A percentile compares a stretch with the other conserved stretches of the same genome.
These are phyloP conservation scores for Callimorpha dominula DNA, from an alignment of 2,888 invertebrate species.

Conservation along the genomic window DNA sequence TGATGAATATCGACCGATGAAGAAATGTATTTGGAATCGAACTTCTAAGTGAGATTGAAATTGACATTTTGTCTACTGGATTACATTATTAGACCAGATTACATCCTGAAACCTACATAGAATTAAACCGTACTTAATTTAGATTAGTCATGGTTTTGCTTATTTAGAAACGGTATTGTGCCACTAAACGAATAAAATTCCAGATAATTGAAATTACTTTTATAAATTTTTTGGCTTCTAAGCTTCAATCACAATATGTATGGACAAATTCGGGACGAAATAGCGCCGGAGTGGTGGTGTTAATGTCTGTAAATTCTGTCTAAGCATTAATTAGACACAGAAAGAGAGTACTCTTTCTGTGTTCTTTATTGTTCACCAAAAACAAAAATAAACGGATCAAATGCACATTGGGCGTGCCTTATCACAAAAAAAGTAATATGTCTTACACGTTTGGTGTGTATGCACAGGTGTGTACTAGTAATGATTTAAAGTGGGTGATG, in stretches of 20 bases:
- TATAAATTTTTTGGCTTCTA: neutral
- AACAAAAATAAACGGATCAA: neutral
- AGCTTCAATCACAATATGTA: too few relatives aligned
- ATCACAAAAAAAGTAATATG: neutral
- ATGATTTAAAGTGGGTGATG: too few relatives aligned
- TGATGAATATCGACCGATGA: neutral
- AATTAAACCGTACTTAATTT: slow-evolving; percentile 3
- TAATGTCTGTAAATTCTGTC: too few relatives aligned
- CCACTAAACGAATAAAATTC: neutral
- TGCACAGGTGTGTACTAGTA: neutral
- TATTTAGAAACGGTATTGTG: slow-evolving; percentile 3
- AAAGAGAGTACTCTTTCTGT: too few relatives aligned
- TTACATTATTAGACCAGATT: neutral
- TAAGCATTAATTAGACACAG: too few relatives aligned
- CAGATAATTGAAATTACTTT: neutral
- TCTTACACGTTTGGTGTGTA: neutral
- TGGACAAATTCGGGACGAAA: too few relatives aligned
- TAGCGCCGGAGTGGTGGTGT: too few relatives aligned
- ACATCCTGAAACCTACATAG: neutral
- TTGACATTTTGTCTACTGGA: neutral
- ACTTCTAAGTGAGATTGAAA: neutral
- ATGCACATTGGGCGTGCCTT: neutral
- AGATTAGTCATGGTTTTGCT: neutral
- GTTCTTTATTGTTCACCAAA: too few relatives aligned
- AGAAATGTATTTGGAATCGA: neutral